These are phyloP conservation scores for Caiman crocodilus DNA, from an alignment of 2,797 vertebrate genomes.

Conservation along the genomic window DNA sequence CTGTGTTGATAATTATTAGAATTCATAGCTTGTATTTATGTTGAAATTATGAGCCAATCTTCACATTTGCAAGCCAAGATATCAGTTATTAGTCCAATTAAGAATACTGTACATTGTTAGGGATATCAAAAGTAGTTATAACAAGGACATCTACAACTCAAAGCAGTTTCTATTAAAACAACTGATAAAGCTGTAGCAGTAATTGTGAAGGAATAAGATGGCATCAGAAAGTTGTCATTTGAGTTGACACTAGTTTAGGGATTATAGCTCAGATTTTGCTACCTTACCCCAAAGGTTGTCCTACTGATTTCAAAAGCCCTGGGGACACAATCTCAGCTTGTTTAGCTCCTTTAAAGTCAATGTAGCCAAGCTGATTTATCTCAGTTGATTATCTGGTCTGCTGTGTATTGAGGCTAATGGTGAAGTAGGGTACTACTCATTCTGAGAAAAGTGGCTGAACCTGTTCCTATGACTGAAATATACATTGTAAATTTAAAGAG, in stretches of 20 bases:
- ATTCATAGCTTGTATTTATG: neutral
- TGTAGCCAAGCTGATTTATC: neutral
- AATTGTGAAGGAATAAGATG: slow-evolving; percentile 30
- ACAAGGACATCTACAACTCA: slow-evolving; percentile 36
- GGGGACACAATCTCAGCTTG: neutral
- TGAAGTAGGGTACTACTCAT: neutral
- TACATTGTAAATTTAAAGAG: slow-evolving; percentile 18
- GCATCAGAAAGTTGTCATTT: slow-evolving; percentile 13
- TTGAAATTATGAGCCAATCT: neutral
- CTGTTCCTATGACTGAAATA: neutral
- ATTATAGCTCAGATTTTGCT: neutral
- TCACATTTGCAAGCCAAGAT: slow-evolving; percentile 3
- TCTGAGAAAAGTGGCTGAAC: neutral
- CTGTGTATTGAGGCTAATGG: neutral
- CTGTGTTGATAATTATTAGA: neutral
- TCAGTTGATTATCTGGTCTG: neutral
- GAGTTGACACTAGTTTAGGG: slow-evolving; percentile 28
- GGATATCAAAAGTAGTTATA: slow-evolving; percentile 21
- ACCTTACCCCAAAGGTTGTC: slow-evolving; percentile 6
- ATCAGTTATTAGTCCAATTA: neutral
- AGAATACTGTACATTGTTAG: neutral
- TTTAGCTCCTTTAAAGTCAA: neutral
- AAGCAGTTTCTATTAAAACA: slow-evolving; percentile 33
- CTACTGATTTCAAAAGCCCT: slow-evolving; percentile 31
- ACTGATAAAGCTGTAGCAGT: slow-evolving; percentile 40